Conservation (phyloP, 2,888 invertebrate genomes). For the Ernsta delagoae region DNA sequence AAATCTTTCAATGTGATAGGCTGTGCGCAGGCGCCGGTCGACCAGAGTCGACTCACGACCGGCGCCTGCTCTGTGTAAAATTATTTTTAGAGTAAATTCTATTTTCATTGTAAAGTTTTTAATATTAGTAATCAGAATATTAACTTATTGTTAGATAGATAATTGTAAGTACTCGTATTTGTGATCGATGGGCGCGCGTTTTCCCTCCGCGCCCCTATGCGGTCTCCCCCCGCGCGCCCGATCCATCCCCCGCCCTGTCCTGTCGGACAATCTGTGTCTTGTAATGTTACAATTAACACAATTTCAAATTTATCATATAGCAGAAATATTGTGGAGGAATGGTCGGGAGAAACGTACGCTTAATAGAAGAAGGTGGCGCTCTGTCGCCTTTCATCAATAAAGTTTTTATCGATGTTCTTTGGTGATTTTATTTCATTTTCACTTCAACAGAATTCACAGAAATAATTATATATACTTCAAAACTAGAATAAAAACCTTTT, state of each 20-base stretch:
- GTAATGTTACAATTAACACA: conserved; percentile 76
- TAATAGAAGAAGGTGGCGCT: conserved; percentile 73
- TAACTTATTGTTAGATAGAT: conserved; percentile 81
- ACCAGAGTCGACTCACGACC: conserved; percentile 72
- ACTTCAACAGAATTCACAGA: not conserved
- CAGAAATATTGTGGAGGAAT: conserved; percentile 65
- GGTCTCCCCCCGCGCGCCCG: conserved; percentile 64
- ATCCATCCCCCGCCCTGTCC: conserved; percentile 67
- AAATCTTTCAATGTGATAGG: conserved; percentile 84
- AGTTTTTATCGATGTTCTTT: conserved; percentile 83
- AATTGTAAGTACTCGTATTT: conserved; percentile 82
- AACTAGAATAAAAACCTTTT: no score
- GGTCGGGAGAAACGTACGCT: conserved; percentile 82
- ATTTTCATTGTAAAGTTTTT: conserved; percentile 84
- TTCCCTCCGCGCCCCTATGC: conserved; percentile 61
- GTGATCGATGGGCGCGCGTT: conserved; percentile 73
- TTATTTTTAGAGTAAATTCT: conserved; percentile 84
- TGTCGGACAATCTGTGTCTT: conserved; percentile 76
- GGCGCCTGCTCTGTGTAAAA: conserved; percentile 69
- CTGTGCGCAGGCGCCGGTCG: conserved; percentile 74
- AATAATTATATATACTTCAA: no score
- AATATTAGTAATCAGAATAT: conserved; percentile 79
- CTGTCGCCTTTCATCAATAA: conserved; percentile 80
- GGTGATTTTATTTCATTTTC: conserved; percentile 55
- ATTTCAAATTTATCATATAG: conserved; percentile 75